A percentile compares a stretch with the other conserved stretches of the same genome.
phyloP scores from a whole-genome alignment of 2,113 vertebrate species.

The Mobula birostris region DNA sequence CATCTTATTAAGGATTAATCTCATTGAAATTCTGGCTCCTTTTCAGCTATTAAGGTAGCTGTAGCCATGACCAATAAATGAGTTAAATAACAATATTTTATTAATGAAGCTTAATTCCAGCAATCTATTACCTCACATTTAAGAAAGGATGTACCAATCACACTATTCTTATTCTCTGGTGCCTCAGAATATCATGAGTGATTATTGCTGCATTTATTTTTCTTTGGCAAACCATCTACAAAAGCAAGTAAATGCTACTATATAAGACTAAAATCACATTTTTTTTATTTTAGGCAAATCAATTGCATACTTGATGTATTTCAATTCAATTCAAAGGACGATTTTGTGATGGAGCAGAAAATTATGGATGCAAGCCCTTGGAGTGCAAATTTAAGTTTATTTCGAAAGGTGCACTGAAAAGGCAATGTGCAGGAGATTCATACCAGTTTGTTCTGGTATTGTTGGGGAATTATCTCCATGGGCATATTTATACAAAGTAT shows the following conservation, averaged over 20 bases:
- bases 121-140: not conserved
- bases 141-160: not conserved
- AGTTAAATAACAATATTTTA: not conserved
- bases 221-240: not conserved
- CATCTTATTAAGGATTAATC: slow-evolving; percentile 8
- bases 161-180: not conserved
- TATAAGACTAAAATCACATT: not conserved
- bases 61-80: not conserved
- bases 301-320: not conserved
- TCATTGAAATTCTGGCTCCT: not conserved
- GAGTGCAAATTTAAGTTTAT: too few relatives aligned
- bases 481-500: too few relatives aligned
- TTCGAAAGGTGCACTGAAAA: too few relatives aligned
- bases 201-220: not conserved
- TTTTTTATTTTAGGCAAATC: not conserved
- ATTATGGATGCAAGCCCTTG: not conserved
- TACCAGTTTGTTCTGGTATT: too few relatives aligned
- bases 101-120: not conserved
- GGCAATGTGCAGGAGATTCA: too few relatives aligned
- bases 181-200: not conserved
- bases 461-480: too few relatives aligned
- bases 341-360: not conserved
- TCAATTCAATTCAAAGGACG: not conserved
- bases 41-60: not conserved
- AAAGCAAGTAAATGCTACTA: not conserved